Conservation (phyloP, 1,140 invertebrate genomes). For the Drosophila ficusphila region DNA sequence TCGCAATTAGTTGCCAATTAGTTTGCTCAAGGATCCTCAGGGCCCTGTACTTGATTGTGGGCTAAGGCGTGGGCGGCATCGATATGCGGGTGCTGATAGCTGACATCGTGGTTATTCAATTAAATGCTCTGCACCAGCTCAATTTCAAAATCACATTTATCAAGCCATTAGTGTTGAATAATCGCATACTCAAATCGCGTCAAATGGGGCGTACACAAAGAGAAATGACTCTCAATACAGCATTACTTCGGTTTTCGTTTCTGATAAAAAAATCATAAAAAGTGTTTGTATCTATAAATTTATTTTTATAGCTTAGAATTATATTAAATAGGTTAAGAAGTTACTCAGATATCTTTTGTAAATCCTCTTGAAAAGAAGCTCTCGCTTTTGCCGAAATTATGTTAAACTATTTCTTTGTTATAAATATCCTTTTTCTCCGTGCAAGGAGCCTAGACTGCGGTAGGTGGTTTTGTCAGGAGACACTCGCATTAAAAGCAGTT, state of each 20-base stretch:
- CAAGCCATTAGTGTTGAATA: slow-evolving; percentile 81
- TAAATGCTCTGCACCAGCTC: slow-evolving; percentile 68
- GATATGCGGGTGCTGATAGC: slow-evolving; percentile 40
- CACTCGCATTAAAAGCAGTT: slow-evolving; percentile 73
- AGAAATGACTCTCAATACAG: slow-evolving; percentile 4
- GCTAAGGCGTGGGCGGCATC: background rate
- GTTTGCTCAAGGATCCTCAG: slow-evolving; percentile 11
- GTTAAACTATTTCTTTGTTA: too few species aligned
- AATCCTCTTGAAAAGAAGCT: too few species aligned
- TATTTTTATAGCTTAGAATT: too few species aligned
- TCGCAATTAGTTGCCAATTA: slow-evolving; percentile 74
- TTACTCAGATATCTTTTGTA: too few species aligned
- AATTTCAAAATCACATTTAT: slow-evolving; percentile 80
- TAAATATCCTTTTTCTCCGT: background rate
- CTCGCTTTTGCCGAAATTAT: too few species aligned
- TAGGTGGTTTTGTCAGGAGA: slow-evolving; percentile 6
- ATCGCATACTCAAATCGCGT: slow-evolving; percentile 44
- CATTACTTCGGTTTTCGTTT: too few species aligned
- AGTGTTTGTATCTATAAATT: too few species aligned
- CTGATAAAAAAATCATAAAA: background rate
- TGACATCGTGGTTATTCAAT: slow-evolving; percentile 71
- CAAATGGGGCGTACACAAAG: slow-evolving; percentile 2
- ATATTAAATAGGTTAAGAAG: too few species aligned
- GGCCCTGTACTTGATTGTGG: background rate
- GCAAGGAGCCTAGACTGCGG: background rate